Conservation (phyloP, 2,797 vertebrate species). For the Phyllotis vaccarum region DNA sequence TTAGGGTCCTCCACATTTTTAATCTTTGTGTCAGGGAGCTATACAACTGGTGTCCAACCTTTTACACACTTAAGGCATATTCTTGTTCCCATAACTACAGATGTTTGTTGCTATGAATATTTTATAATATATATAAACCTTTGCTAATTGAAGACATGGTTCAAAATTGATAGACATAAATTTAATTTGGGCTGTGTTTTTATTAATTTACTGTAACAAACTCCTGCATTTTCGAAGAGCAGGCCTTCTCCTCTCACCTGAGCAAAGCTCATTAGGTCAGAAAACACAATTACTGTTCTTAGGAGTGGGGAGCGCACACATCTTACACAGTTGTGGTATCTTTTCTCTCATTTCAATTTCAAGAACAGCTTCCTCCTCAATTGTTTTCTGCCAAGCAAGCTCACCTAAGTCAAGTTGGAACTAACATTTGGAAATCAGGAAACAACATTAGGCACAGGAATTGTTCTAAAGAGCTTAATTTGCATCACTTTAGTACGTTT, state of each 20-base stretch:
- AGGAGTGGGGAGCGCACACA: neutral
- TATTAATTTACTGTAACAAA: constrained; percentile 11
- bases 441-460: constrained; percentile 45
- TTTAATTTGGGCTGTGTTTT: constrained; percentile 21
- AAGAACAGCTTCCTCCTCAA: constrained; percentile 39
- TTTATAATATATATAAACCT: constrained; percentile 49
- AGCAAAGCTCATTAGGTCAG: constrained; percentile 48
- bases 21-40: neutral
- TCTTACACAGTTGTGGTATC: constrained; percentile 17
- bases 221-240: neutral
- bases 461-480: constrained; percentile 40
- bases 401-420: constrained; percentile 66
- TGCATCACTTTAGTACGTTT: constrained; percentile 48
- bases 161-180: constrained; percentile 1
- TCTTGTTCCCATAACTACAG: constrained; percentile 54
- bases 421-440: constrained; percentile 64
- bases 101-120: constrained; percentile 60
- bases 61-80: constrained; percentile 54
- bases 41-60: constrained; percentile 13
- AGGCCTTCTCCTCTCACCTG: neutral
- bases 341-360: constrained; percentile 55
- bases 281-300: constrained; percentile 29
- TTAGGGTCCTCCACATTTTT: constrained; percentile 48
- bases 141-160: constrained; percentile 55
- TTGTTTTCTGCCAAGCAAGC: constrained; percentile 51